Base-by-base conservation (phyloP, 2,888 invertebrate genomes). In the Meiosimyza platycephala region DNA sequence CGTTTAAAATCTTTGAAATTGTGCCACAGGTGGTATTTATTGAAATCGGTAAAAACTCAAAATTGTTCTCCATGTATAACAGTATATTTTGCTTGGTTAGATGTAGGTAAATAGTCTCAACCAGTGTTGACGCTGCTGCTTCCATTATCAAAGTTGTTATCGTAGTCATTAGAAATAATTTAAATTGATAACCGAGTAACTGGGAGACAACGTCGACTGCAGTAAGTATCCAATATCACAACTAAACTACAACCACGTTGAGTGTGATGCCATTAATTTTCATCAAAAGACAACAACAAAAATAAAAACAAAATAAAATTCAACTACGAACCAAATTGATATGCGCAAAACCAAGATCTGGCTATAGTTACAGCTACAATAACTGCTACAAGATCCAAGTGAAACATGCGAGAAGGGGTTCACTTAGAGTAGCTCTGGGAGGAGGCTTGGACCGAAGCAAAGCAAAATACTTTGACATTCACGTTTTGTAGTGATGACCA, bases 131-230 rank as follows among this genome's bases (percentile, higher is more conserved):
- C 28, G 57, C 57, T 57, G 57, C 28, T 15, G 57, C 33, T 65
- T 22, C 12, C 55, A 16, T n/a, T 52, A 66, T 54, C 54, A 40
- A 6, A n/a, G 66, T 54, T 66, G 54, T 54, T 54, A 65, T 57
- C 47, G 67, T 18, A 55, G 47, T 57, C 67, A 57, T 67, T 67
- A 67, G 67, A 67, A 67, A 67, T 67, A 67, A 67, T 67, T 67
- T 67, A 67, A 67, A 67, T 67, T 67, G 67, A 67, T 67, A 67
- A 67, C 40, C 67, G 52, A 65, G 65, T 28, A 40, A 7, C 28
- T 22, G 57, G 15, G 22, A 57, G 22, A 57, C 57, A 22, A 57
- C 57, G 57, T 15, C 28, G 13, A 57, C 28, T 57, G 22, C 22
- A 22, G 28, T 13, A 57, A 57, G 40, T 40, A 40, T 40, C 9